Evolutionary conservation across 2,113 vertebrate genomes (phyloP).

Genomic region (Tragulus kanchil): DNA sequence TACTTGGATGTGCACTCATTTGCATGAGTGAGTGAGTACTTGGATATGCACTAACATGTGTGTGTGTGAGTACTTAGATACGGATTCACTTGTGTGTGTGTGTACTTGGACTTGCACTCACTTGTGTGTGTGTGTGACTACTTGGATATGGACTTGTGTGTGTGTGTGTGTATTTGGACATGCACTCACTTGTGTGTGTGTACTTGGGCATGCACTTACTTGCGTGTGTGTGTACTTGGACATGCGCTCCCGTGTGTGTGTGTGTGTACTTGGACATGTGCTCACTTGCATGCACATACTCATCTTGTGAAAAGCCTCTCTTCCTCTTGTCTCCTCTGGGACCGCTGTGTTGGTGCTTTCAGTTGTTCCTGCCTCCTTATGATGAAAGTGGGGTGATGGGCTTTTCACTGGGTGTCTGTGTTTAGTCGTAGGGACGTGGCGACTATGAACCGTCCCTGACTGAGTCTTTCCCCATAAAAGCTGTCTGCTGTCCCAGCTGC

Average conservation of each 20-base stretch:
- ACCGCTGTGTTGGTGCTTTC: constrained; percentile 36
- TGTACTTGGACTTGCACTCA: too few relatives aligned
- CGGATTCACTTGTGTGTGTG: too few relatives aligned
- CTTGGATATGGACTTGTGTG: fast-evolving
- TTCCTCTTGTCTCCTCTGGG: not conserved
- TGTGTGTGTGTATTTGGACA: too few relatives aligned
- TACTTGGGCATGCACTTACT: too few relatives aligned
- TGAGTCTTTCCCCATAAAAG: constrained; percentile 50
- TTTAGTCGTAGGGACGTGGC: constrained; percentile 76
- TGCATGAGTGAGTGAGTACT: too few relatives aligned
- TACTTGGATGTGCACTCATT: too few relatives aligned
- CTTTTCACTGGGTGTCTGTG: constrained; percentile 67
- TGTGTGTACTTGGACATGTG: not conserved
- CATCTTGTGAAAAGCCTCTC: not conserved
- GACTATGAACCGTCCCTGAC: constrained; percentile 62
- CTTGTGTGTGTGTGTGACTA: not conserved
- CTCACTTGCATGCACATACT: not conserved
- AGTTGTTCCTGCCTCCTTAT: constrained; percentile 38
- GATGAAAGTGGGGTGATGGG: constrained; percentile 66
- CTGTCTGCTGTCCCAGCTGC: constrained; percentile 58
- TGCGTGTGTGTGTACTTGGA: too few relatives aligned
- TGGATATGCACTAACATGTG: too few relatives aligned
- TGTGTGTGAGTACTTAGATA: too few relatives aligned
- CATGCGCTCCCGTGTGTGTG: too few relatives aligned
- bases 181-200: too few relatives aligned